Percentiles rank a stretch among this genome's conserved stretches.
These are phyloP conservation scores for Galerucella pusilla DNA, from an alignment of 2,888 invertebrate genomes.

Conservation along the genomic window DNA sequence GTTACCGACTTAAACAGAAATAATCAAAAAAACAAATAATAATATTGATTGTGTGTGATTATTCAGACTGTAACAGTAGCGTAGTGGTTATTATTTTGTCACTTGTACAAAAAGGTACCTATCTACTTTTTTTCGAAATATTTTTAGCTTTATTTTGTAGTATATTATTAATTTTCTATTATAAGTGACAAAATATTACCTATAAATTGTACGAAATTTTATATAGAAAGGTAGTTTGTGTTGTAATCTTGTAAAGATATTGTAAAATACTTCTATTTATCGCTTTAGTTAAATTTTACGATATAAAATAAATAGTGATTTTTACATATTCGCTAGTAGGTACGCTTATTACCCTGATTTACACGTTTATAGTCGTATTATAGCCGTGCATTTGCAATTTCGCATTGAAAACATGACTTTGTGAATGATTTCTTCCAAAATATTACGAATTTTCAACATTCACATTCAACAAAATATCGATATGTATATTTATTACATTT, in stretches of 20 bases:
- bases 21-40: conserved; percentile 32
- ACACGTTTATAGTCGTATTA: conserved; percentile 38
- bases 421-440: conserved; percentile 42
- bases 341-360: conserved; percentile 23
- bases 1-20: conserved; percentile 30
- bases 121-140: not conserved
- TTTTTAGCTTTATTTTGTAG: too few relatives aligned
- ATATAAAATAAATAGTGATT: conserved; percentile 18
- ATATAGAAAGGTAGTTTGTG: conserved; percentile 21
- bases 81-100: conserved; percentile 16
- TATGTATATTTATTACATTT: too few relatives aligned
- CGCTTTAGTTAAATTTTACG: conserved; percentile 22
- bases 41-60: conserved; percentile 37
- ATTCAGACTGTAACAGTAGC: conserved; percentile 40
- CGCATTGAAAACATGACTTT: conserved; percentile 44
- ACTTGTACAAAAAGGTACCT: not conserved
- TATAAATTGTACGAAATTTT: conserved; percentile 31
- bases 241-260: conserved; percentile 26
- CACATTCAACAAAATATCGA: too few relatives aligned
- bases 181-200: conserved; percentile 29
- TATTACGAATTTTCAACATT: not conserved
- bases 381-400: conserved; percentile 57
- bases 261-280: conserved; percentile 27
- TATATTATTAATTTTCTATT: not conserved
- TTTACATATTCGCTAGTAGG: conserved; percentile 27